These are phyloP conservation scores for Pseudocheirus occidentalis DNA, from an alignment of 2,797 vertebrate genomes.

Conservation along the genomic window DNA sequence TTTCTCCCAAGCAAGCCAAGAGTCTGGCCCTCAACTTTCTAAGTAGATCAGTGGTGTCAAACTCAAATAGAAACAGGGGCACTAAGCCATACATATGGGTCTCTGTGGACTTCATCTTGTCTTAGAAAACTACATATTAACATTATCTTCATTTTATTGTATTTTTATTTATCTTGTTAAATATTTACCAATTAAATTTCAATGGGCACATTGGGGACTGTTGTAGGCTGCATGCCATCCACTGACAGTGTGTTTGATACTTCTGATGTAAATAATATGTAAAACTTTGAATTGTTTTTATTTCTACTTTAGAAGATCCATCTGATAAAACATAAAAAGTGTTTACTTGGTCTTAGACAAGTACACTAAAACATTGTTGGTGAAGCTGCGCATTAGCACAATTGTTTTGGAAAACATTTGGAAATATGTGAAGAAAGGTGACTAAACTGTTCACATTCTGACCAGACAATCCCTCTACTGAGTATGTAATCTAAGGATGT, in stretches of 20 bases:
- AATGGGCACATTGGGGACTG: neutral
- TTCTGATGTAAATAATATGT: neutral
- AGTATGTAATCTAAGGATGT: neutral
- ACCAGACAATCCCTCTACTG: neutral
- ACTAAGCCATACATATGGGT: neutral
- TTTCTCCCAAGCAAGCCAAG: neutral
- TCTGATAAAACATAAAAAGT: neutral
- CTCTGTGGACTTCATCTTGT: neutral
- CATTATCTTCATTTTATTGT: neutral
- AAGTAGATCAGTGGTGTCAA: neutral
- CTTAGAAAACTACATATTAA: neutral
- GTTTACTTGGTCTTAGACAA: neutral
- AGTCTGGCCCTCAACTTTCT: neutral
- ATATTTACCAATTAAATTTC: neutral
- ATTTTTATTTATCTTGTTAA: neutral
- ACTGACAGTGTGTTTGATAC: neutral
- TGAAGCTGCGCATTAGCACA: neutral
- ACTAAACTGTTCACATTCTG: neutral
- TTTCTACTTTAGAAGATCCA: neutral
- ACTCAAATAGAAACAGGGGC: neutral
- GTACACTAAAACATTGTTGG: neutral
- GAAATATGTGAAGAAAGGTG: neutral
- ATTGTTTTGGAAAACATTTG: neutral
- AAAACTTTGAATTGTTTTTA: neutral
- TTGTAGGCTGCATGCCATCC: neutral